A percentile compares a stretch with the other conserved stretches of the same genome.
These are phyloP conservation scores for Petrocephalus schoutedeni DNA, from an alignment of 2,797 vertebrate genomes.

Conservation along the genomic window DNA sequence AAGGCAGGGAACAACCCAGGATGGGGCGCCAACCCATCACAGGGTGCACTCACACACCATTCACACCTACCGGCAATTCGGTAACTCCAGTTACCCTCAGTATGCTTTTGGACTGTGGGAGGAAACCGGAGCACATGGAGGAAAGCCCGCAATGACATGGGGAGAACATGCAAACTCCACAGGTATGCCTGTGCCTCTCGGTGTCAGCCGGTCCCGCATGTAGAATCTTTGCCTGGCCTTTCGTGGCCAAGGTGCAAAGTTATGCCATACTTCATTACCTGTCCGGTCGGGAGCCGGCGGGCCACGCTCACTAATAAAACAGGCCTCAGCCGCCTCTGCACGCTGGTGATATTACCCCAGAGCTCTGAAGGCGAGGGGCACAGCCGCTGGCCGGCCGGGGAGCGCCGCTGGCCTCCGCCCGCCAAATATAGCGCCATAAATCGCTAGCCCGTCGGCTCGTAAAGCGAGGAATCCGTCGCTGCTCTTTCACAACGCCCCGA, in stretches of 20 bases:
- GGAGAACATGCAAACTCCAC: too few species aligned
- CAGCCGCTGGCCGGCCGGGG: background rate
- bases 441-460: slow-evolving; percentile 47
- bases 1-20: background rate
- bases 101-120: too few species aligned
- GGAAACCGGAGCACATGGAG: too few species aligned
- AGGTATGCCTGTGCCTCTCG: background rate
- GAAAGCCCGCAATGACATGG: too few species aligned
- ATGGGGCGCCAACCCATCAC: background rate
- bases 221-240: background rate
- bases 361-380: slow-evolving; percentile 37
- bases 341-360: slow-evolving; percentile 60
- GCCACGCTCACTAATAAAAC: slow-evolving; percentile 56
- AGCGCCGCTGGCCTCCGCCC: slow-evolving; percentile 42
- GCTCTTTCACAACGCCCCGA: slow-evolving; percentile 48
- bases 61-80: background rate
- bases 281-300: slow-evolving; percentile 65
- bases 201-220: background rate
- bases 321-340: slow-evolving; percentile 57
- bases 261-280: slow-evolving; percentile 58
- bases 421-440: slow-evolving; percentile 50
- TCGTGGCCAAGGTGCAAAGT: background rate
- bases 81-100: too few species aligned
- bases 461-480: slow-evolving; percentile 56
- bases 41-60: background rate